phyloP scores from a whole-genome alignment of 2,888 invertebrate species.

The Rotaria macrura region DNA sequence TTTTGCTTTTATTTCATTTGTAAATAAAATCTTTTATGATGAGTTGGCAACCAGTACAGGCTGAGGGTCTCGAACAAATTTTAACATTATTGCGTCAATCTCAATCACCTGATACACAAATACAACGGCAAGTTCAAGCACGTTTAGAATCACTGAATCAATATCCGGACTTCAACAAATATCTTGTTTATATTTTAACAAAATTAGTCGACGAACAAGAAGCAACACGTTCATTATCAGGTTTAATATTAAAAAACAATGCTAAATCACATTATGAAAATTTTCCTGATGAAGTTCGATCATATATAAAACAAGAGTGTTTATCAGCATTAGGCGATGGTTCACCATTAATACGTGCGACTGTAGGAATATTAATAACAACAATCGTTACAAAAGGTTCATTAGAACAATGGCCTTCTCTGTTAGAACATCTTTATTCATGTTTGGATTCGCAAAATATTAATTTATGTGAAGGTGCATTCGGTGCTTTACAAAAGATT shows the following conservation, averaged over 20 bases:
- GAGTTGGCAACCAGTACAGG: conserved; percentile 78
- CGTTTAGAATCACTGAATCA: conserved; percentile 95
- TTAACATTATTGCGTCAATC: conserved; percentile 91
- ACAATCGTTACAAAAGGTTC: conserved; percentile 80
- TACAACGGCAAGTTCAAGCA: conserved; percentile 89
- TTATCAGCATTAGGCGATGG: conserved; percentile 85
- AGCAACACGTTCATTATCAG: conserved; percentile 87
- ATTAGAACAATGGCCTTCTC: conserved; percentile 70
- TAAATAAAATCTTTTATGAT: neutral
- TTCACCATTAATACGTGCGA: conserved; percentile 85
- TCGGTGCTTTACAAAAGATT: conserved; percentile 93
- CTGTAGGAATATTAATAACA: conserved; percentile 91
- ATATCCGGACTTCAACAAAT: conserved; percentile 96
- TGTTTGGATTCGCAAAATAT: conserved; percentile 90
- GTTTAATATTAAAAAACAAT: conserved; percentile 93
- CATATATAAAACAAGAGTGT: conserved; percentile 90
- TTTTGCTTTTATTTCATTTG: neutral
- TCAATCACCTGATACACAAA: conserved; percentile 89
- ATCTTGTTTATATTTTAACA: conserved; percentile 90
- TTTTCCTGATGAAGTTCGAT: conserved; percentile 76
- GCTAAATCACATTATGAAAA: conserved; percentile 80
- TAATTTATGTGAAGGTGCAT: conserved; percentile 92
- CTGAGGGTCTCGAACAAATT: conserved; percentile 89
- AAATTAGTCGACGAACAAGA: conserved; percentile 84
- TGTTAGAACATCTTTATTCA: conserved; percentile 78